phyloP scores from a whole-genome alignment of 53 echinoderm and acorn worm species.

The Henricia sp. region DNA sequence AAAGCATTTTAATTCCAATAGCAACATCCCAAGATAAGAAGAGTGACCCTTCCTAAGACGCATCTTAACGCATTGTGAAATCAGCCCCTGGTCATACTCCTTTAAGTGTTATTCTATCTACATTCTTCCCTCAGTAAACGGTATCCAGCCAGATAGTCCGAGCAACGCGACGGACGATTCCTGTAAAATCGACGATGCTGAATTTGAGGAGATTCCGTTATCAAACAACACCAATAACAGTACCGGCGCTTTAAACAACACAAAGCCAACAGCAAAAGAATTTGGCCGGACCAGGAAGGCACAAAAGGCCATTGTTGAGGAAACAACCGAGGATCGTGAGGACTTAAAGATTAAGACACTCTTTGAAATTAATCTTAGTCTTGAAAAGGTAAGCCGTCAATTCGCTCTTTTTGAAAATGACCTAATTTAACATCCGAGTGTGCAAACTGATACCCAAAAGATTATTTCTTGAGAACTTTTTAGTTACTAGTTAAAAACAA shows the following conservation, averaged over 20 bases:
- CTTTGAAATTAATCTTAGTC: slow-evolving; percentile 81
- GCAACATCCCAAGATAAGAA: too few relatives aligned
- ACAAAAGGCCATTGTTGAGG: slow-evolving; percentile 39
- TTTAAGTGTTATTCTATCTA: not conserved
- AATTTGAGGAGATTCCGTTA: slow-evolving; percentile 45
- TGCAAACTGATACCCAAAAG: too few relatives aligned
- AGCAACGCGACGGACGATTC: not conserved
- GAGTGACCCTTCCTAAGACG: too few relatives aligned
- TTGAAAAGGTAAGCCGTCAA: slow-evolving; percentile 88
- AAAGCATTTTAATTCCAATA: too few relatives aligned
- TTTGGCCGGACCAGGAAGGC: slow-evolving; percentile 42
- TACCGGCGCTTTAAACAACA: slow-evolving; percentile 26
- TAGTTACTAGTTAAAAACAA: too few relatives aligned
- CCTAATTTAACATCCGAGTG: too few relatives aligned
- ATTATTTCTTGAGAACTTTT: too few relatives aligned
- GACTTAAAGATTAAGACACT: slow-evolving; percentile 71
- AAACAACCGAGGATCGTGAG: slow-evolving; percentile 13
- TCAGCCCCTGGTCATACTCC: too few relatives aligned
- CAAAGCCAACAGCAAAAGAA: not conserved
- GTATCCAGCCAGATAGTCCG: not conserved
- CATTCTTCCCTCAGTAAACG: not conserved
- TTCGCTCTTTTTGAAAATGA: too few relatives aligned
- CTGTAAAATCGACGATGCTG: not conserved
- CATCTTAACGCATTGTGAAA: too few relatives aligned
- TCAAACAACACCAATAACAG: slow-evolving; percentile 13